These are phyloP conservation scores for Acrocephalus scirpaceus DNA, from an alignment of 2,797 vertebrate species.

Conservation along the genomic window DNA sequence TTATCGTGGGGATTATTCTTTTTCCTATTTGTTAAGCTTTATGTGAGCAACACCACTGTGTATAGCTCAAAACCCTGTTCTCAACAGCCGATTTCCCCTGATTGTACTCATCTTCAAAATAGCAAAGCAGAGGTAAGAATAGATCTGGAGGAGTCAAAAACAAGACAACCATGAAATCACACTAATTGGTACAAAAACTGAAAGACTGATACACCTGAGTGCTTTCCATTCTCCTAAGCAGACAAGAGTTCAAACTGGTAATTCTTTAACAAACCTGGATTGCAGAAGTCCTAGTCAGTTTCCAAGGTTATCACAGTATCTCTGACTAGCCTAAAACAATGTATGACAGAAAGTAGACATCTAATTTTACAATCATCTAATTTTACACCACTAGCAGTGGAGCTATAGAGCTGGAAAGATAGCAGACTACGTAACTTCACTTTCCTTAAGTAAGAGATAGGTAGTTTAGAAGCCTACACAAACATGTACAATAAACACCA, in stretches of 20 bases:
- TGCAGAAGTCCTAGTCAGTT: neutral
- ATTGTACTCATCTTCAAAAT: neutral
- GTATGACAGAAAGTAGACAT: neutral
- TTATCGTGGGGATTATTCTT: neutral
- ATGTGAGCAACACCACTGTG: neutral
- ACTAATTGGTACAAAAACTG: neutral
- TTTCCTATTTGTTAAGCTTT: neutral
- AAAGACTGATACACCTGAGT: neutral
- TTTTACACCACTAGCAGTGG: neutral
- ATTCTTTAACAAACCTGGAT: neutral
- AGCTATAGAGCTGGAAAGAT: neutral
- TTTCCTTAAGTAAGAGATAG: neutral
- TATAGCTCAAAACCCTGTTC: neutral
- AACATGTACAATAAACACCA: neutral
- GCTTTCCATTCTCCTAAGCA: neutral
- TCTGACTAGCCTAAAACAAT: neutral
- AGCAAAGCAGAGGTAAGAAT: neutral
- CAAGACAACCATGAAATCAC: neutral
- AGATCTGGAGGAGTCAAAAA: neutral
- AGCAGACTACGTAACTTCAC: neutral
- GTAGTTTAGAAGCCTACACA: neutral
- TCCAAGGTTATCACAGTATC: neutral
- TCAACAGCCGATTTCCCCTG: neutral
- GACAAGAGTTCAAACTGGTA: neutral
- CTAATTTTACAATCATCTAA: neutral